Conservation (phyloP, 37 sponge, comb jelly and placozoan species). For the Spongilla lacustris region DNA sequence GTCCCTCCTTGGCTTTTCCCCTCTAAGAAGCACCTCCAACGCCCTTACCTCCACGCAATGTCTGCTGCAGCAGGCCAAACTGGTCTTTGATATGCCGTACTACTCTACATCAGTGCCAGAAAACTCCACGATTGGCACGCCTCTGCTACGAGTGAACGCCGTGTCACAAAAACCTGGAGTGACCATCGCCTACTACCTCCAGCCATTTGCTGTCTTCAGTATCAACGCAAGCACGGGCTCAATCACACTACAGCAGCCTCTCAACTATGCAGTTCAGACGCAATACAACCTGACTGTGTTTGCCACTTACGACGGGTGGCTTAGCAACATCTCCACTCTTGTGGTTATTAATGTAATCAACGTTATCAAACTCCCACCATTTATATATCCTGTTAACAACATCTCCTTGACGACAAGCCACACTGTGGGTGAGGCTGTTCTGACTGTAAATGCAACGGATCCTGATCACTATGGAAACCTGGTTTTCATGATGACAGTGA, state of each 20-base stretch:
- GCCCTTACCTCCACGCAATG: conserved; percentile 33
- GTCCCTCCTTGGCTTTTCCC: conserved; percentile 58
- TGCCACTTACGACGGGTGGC: background rate
- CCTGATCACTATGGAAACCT: conserved; percentile 44
- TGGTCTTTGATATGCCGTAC: conserved; percentile 25
- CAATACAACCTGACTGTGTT: conserved; percentile 14
- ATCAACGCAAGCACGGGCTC: conserved; percentile 32
- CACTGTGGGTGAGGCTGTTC: conserved; percentile 7
- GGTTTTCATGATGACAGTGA: conserved; percentile 5
- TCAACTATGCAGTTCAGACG: conserved; percentile 35
- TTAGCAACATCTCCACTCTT: conserved; percentile 18
- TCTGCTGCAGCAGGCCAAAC: conserved; percentile 1
- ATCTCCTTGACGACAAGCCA: conserved; percentile 33
- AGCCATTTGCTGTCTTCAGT: conserved; percentile 4
- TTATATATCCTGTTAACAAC: background rate
- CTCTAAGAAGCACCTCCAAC: conserved; percentile 36
- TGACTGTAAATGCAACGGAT: conserved; percentile 39
- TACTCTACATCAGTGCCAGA: conserved; percentile 45
- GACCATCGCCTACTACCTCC: conserved; percentile 16
- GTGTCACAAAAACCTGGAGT: conserved; percentile 25
- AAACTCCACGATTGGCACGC: conserved; percentile 8
- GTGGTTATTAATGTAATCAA: conserved; percentile 34
- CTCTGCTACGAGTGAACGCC: conserved; percentile 45
- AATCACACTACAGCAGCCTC: conserved; percentile 6
- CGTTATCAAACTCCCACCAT: conserved; percentile 56